These are phyloP conservation scores for Carassius carassius DNA, from an alignment of 2,113 vertebrate species.

Conservation along the genomic window DNA sequence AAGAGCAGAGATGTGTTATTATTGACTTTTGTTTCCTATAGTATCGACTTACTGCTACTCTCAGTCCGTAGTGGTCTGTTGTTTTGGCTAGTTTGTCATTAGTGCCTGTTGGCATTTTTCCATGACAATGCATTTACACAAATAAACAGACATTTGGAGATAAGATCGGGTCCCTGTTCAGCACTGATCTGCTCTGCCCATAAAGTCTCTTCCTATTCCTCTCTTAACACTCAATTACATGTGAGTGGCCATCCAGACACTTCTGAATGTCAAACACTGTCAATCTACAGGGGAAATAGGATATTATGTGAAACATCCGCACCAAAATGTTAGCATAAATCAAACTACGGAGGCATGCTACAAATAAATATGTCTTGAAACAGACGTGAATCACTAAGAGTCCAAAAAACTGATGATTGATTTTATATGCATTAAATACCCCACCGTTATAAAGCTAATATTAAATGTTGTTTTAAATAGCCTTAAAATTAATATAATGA, in stretches of 20 bases:
- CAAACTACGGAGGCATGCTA: not conserved
- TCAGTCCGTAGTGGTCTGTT: slow-evolving; percentile 11
- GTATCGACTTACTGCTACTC: slow-evolving; percentile 31
- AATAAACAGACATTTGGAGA: not conserved
- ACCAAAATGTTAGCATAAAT: not conserved
- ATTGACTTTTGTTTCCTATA: not conserved
- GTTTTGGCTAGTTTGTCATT: slow-evolving; percentile 11
- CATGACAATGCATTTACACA: slow-evolving; percentile 3
- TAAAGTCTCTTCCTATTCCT: slow-evolving; percentile 26
- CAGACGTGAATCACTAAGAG: not conserved
- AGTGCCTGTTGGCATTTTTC: slow-evolving; percentile 7
- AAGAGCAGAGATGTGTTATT: not conserved
- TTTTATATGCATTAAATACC: too few species aligned
- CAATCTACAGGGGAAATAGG: not conserved
- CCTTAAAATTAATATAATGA: too few species aligned
- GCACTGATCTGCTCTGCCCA: slow-evolving; percentile 22
- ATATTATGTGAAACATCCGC: not conserved
- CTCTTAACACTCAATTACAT: not conserved
- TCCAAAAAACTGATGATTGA: not conserved
- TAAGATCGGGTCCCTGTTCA: not conserved
- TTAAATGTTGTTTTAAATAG: not conserved
- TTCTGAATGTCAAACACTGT: slow-evolving; percentile 1
- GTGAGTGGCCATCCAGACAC: not conserved
- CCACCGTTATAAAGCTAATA: not conserved
- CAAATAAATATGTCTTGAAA: not conserved